Base-by-base conservation (phyloP, 2,888 invertebrate genomes). In the Helobdella robusta region DNA sequence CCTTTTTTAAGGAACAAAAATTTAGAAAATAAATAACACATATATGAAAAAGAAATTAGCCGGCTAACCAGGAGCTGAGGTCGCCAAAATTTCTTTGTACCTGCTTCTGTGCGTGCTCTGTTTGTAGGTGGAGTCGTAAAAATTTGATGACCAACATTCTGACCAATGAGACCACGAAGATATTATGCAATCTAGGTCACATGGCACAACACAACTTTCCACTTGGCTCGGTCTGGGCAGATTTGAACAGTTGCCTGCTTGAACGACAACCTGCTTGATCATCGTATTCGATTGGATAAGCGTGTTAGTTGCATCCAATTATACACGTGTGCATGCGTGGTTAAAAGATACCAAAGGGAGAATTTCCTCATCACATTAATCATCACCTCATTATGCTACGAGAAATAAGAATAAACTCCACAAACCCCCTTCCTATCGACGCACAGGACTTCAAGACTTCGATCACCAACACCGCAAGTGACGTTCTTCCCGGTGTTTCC, bases 121-220 rank as follows among this genome's bases (percentile, higher is more conserved):
- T 23, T 32, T 2, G 6, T 8, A 52, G 52, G 52, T 8, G 23
- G 6, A 23, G 15, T 28, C 32, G 35, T 35, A 36, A n/a, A 40
- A 40, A 25, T 56, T 32, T 1, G 25, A 30, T 3, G 56, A 1
- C 4, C 32, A 28, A 34, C 78, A 78, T n/a, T 69, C 64, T 15
- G 82, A 79, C 86, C 86, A 86, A 0, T 81, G 74, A 35, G 83
- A 82, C 86, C 86, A 86, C 70, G 83, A 81, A 18, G 84, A 83
- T 36, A 85, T 79, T 72, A 84, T 84, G 74, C 86, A 86, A 78
- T 86, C 86, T 59, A 85, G 83, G 3, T 85, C 85, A 71, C 86
- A 86, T 44, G 86, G 85, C 68, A 85, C 84, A 74, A 84, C 84
- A 78, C 86, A 86, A 82, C 84, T 84, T 54, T 74, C 74, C 28